These are phyloP conservation scores for Madoqua kirkii DNA, from an alignment of 2,113 vertebrate species.

Conservation along the genomic window DNA sequence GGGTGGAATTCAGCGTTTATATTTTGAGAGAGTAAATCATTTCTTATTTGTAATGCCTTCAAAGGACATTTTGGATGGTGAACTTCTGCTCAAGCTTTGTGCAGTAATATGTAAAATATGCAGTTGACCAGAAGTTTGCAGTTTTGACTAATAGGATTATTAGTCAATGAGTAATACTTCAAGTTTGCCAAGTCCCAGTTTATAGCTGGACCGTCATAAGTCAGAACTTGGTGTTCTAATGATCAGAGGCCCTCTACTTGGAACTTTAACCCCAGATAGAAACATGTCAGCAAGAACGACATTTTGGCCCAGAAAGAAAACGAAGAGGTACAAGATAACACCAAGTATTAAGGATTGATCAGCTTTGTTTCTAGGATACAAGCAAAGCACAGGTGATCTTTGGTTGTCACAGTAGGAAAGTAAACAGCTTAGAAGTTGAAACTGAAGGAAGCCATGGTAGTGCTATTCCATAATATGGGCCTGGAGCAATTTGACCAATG, in stretches of 20 bases:
- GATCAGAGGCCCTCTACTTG: conserved; percentile 19
- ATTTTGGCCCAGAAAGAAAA: not conserved
- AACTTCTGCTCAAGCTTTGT: conserved; percentile 13
- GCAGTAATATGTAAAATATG: conserved; percentile 66
- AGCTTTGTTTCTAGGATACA: not conserved
- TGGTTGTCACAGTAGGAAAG: not conserved
- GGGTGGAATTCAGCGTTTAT: not conserved
- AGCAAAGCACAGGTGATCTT: not conserved
- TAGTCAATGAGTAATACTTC: conserved; percentile 67
- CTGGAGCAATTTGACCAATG: not conserved
- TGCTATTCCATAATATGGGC: not conserved
- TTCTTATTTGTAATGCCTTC: conserved; percentile 11
- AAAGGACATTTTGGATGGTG: conserved; percentile 10
- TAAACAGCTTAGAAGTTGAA: not conserved
- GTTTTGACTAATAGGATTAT: conserved; percentile 68
- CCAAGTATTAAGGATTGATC: not conserved
- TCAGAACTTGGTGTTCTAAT: conserved; percentile 52
- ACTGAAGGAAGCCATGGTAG: not conserved
- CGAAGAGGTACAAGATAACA: not conserved
- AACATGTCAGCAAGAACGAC: conserved; percentile 15
- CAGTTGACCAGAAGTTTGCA: conserved; percentile 50
- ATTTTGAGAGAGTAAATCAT: conserved; percentile 9
- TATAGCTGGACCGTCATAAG: conserved; percentile 45
- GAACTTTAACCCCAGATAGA: conserved; percentile 23
- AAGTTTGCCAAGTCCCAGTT: conserved; percentile 61